Percentiles rank a stretch among this genome's conserved stretches.
phyloP scores from a whole-genome alignment of 2,888 invertebrate species.

The Diabrotica balteata region DNA sequence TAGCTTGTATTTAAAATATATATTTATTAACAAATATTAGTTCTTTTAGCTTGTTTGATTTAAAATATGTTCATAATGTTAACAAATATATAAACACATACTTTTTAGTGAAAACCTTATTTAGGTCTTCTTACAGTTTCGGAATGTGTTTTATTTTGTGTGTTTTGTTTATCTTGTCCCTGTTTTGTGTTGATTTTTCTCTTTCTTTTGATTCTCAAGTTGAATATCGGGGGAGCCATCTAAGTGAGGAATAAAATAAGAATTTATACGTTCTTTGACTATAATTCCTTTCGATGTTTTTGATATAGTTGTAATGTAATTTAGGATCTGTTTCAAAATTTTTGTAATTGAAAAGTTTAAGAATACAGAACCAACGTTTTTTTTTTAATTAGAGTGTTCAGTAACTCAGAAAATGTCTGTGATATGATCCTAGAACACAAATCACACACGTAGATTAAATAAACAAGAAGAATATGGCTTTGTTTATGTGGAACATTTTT shows the following conservation, averaged over 20 bases:
- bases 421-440: too few species aligned
- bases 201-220: slow-evolving; percentile 41
- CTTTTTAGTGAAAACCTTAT: slow-evolving; percentile 2
- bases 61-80: background rate
- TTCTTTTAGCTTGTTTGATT: background rate
- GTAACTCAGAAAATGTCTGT: too few species aligned
- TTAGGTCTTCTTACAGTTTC: slow-evolving; percentile 42
- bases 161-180: slow-evolving; percentile 55
- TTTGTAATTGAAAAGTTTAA: slow-evolving; percentile 19
- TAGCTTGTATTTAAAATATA: too few species aligned
- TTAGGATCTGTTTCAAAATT: slow-evolving; percentile 25
- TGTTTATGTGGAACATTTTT: too few species aligned
- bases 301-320: slow-evolving; percentile 32
- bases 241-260: slow-evolving; percentile 36
- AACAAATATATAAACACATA: background rate
- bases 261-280: slow-evolving; percentile 27
- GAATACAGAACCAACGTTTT: slow-evolving; percentile 12
- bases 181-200: slow-evolving; percentile 56
- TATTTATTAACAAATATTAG: background rate
- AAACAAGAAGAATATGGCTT: too few species aligned
- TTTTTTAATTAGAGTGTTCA: too few species aligned
- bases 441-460: too few species aligned
- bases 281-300: slow-evolving; percentile 25
- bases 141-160: slow-evolving; percentile 56
- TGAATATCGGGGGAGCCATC: slow-evolving; percentile 55